Conservation (phyloP, 2,888 invertebrate genomes). For the Pyrocoelia pectoralis region DNA sequence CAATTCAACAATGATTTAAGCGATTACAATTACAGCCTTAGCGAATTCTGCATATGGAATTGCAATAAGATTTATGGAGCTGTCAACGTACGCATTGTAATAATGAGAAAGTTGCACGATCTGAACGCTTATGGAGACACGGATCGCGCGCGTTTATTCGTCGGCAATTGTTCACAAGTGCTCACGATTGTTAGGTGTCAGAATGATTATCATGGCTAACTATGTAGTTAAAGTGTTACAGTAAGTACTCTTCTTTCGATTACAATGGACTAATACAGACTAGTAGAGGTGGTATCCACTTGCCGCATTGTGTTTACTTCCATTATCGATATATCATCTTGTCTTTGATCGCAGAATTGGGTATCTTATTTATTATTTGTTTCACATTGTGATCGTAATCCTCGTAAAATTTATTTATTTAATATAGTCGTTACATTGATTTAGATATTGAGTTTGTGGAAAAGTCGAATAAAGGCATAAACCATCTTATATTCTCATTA, state of each 20-base stretch:
- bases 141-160: slow-evolving; percentile 38
- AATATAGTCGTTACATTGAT: too few species aligned
- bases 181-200: slow-evolving; percentile 44
- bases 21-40: slow-evolving; percentile 35
- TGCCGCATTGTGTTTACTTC: slow-evolving; percentile 17
- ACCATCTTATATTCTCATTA: too few species aligned
- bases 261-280: slow-evolving; percentile 26
- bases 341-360: neutral
- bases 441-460: too few species aligned
- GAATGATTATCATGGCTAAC: slow-evolving; percentile 42
- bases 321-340: slow-evolving; percentile 10
- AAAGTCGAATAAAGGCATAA: too few species aligned
- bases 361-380: slow-evolving; percentile 4
- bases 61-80: slow-evolving; percentile 43
- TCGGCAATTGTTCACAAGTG: slow-evolving; percentile 39
- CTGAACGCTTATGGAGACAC: slow-evolving; percentile 45
- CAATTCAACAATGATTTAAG: slow-evolving; percentile 39
- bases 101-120: slow-evolving; percentile 47
- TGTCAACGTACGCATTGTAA: slow-evolving; percentile 46
- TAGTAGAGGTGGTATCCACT: slow-evolving; percentile 16
- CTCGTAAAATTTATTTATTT: too few species aligned
- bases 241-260: slow-evolving; percentile 20
- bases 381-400: neutral
- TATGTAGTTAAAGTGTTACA: slow-evolving; percentile 36
- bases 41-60: slow-evolving; percentile 41